phyloP scores from a whole-genome alignment of 2,888 invertebrate genomes.

The Macrophya annulata region DNA sequence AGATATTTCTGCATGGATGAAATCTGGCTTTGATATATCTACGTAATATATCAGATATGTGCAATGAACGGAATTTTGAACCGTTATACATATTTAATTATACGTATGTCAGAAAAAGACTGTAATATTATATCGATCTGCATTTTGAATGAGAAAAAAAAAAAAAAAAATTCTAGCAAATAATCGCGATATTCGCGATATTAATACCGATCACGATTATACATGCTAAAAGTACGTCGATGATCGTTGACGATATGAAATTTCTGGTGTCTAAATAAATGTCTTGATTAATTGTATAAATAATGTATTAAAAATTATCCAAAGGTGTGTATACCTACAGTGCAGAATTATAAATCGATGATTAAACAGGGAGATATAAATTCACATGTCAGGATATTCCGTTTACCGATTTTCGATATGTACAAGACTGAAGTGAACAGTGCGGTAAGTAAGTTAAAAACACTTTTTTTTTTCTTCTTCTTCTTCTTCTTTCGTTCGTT shows the following conservation, averaged over 20 bases:
- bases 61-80: not conserved
- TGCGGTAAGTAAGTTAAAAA: too few species aligned
- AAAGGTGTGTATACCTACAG: slow-evolving; percentile 17
- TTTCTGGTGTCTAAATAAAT: not conserved
- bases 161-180: not conserved
- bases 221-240: not conserved
- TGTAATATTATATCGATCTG: not conserved
- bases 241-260: not conserved
- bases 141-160: not conserved
- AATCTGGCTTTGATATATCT: too few species aligned
- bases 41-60: not conserved
- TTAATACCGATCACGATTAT: too few species aligned
- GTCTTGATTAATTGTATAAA: too few species aligned
- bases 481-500: slow-evolving; percentile 28
- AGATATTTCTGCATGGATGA: too few species aligned
- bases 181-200: not conserved
- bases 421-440: too few species aligned
- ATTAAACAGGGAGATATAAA: slow-evolving; percentile 44
- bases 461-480: not conserved
- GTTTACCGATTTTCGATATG: not conserved
- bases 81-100: not conserved
- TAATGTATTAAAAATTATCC: too few species aligned
- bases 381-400: slow-evolving; percentile 32
- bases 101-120: not conserved
- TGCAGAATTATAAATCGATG: not conserved